Base-by-base conservation (phyloP, 2,888 invertebrate species). In the Flexamia atlantica region DNA sequence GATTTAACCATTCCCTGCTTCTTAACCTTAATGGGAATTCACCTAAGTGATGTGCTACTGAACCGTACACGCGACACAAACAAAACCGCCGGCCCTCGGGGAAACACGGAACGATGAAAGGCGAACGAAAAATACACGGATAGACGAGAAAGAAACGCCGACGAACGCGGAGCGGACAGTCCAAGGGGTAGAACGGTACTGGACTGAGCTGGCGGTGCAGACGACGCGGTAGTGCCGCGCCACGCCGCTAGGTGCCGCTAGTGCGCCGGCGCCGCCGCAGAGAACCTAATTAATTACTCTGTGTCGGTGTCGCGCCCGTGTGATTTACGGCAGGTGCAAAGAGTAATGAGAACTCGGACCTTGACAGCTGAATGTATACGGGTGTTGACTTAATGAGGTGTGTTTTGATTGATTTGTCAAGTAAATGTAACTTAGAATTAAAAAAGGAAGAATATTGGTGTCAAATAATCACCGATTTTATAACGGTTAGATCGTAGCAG, bases 201-300 rank as follows among this genome's bases (percentile, higher is more conserved):
- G 74, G 28, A n/a, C 42, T 76, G 76, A n/a, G 46, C 25, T 10
- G 28, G 7, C 3, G 14, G 79, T 74, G 57, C 57, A 57, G 74
- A 14, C 32, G 79, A 23, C 46, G 28, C 57, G 64, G 74, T 70
- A 72, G 25, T 80, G 84, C 72, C 84, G 83, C 53, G 83, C 74
- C 83, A 23, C 36, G 83, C 64, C 64, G 64, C 64, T 25, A 64
- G 64, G 64, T 64, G 64, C 30, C 64, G 30, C 64, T 64, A 14
- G 23, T 2, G 64, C 64, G 64, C 64, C 12, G 28, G 64, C 57
- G 57, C 64, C 76, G 60, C 53, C 42, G 30, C 79, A 53, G 57
- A n/a, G 72, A 74, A 40, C 36, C 46, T 30, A 30, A 30, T 30
- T 64, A 30, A 64, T 64, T 64, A 64, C 64, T 64, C 64, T 64